These are phyloP conservation scores for Aphelenchoides besseyi DNA, from an alignment of 1,140 invertebrate genomes.

Conservation along the genomic window DNA sequence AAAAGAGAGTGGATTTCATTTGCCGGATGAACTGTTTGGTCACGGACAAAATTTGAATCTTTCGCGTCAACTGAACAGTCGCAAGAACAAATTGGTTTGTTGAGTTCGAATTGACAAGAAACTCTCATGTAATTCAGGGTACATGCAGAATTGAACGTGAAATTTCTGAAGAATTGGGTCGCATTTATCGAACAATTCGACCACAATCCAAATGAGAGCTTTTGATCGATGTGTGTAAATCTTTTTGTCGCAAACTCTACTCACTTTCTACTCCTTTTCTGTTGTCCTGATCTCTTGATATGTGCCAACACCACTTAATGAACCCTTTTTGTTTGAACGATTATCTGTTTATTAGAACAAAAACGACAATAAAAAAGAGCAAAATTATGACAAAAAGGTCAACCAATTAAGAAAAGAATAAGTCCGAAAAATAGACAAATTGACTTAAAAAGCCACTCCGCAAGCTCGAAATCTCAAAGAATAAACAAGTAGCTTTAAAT, in stretches of 20 bases:
- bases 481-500: background rate
- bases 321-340: background rate
- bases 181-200: background rate
- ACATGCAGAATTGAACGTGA: background rate
- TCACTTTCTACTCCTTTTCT: background rate
- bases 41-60: background rate
- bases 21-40: background rate
- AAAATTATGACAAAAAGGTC: background rate
- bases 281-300: too few species aligned
- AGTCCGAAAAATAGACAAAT: background rate
- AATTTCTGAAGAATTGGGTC: background rate
- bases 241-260: background rate
- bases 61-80: too few species aligned
- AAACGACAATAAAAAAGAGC: too few species aligned
- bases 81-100: conserved; percentile 6
- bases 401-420: too few species aligned
- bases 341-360: background rate
- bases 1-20: background rate
- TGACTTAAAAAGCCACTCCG: background rate
- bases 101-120: too few species aligned
- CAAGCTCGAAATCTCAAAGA: background rate
- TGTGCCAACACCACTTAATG: background rate
- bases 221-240: background rate
- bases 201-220: background rate
- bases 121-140: background rate